Base-by-base conservation (phyloP, 30 jellyfish, hydroid and myxozoan species). In the Clytia hemisphaerica region DNA sequence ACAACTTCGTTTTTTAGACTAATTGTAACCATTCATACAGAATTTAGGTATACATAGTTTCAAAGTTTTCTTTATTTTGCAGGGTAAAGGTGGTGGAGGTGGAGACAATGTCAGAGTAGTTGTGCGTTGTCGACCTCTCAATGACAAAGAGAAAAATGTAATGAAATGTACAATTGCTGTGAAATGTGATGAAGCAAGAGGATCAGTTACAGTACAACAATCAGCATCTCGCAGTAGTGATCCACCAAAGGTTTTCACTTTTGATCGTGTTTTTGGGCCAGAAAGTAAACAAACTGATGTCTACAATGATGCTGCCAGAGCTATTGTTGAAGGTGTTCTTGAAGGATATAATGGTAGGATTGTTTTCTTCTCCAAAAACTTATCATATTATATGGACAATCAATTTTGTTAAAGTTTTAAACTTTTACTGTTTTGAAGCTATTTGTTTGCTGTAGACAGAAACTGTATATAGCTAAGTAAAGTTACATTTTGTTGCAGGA, bases 251-350 rank as follows among this genome's bases (percentile, higher is more conserved):
- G 94, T 87, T 60, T 87, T 77, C 58, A 73, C 94, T 32, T 87
- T 76, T 79, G 96, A 87, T 69, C 57, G 93, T 46, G 96, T 87
- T 2, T 87, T 87, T 87, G 94, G 93, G n/a, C 94, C 96, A 16
- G 94, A 87, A 19, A 79, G 96, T 73, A 87, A 87, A 67, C 96
- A 87, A 47, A 74, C 96, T 0, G 96, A 87, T 87, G 96, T 87
- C 35, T 87, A 87, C 60, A 87, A 87, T 73, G 93, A 78, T 47
- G 84, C 93, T 1, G 96, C 96, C 33, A 73, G 96, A 50, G 85
- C 92, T 10, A 87, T 87, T 72, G 96, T 87, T 36, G 96, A 87
- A 57, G 79, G 96, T 87, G 96, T 79, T 12, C 61, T 87, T 16
- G 96, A 87, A 67, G 96, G 96, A 40, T 87, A 87, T 62, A 87